Evolutionary conservation across 2,888 invertebrate genomes (phyloP).

Genomic region (Eristalinus sepulchralis): DNA sequence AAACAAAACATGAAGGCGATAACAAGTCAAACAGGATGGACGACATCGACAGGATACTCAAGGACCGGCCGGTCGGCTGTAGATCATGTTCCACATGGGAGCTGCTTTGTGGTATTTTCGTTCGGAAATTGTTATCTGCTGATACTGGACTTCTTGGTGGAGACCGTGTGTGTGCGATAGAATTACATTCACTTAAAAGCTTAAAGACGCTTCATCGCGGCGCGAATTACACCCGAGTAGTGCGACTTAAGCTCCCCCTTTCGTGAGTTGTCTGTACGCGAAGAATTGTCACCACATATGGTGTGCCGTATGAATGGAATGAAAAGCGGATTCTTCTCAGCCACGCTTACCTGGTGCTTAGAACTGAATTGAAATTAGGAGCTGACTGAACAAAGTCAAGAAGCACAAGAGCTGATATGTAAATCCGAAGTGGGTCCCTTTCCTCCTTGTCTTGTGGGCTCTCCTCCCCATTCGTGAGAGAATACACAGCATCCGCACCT

Average conservation of each 20-base stretch:
- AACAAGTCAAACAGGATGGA: background rate
- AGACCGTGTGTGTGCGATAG: background rate
- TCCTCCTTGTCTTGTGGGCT: background rate
- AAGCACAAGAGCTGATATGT: background rate
- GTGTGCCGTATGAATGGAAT: background rate
- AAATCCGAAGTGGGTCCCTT: background rate
- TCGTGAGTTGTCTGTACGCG: background rate
- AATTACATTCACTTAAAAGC: background rate
- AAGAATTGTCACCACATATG: background rate
- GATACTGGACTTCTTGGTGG: background rate
- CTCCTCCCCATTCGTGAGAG: background rate
- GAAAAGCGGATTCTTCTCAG: background rate
- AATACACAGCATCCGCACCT: background rate
- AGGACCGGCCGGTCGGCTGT: background rate
- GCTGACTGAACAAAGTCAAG: background rate
- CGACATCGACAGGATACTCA: background rate
- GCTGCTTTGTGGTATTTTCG: background rate
- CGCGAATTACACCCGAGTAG: too few relatives aligned
- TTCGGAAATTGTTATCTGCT: background rate
- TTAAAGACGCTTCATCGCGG: background rate
- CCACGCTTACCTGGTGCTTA: background rate
- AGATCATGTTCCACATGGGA: background rate
- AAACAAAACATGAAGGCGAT: background rate
- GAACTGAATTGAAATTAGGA: background rate
- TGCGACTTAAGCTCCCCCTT: background rate